These are phyloP conservation scores for Gallinago undulata DNA, from an alignment of 2,113 vertebrate species.

Conservation along the genomic window DNA sequence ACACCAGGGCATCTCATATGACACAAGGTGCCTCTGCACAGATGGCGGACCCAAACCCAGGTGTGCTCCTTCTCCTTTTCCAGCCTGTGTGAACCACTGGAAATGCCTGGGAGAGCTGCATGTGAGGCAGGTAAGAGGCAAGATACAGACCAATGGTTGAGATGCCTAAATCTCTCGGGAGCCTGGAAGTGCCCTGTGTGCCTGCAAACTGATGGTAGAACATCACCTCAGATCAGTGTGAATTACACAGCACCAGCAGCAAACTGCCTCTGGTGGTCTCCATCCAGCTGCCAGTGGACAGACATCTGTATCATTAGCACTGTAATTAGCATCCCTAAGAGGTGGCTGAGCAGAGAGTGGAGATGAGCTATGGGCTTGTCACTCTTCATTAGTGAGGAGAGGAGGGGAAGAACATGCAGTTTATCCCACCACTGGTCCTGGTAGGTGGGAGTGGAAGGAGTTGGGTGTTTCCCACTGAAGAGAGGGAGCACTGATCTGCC, in stretches of 20 bases:
- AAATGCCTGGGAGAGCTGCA: neutral
- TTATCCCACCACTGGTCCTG: neutral
- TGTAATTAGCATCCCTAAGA: neutral
- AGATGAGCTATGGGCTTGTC: neutral
- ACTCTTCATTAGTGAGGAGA: neutral
- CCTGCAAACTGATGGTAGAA: neutral
- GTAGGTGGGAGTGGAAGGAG: neutral
- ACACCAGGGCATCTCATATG: neutral
- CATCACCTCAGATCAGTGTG: neutral
- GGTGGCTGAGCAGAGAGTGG: neutral
- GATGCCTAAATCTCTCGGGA: neutral
- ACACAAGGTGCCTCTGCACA: neutral
- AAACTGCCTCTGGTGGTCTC: neutral
- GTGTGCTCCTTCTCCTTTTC: neutral
- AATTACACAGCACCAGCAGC: neutral
- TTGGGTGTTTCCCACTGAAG: neutral
- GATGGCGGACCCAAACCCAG: neutral
- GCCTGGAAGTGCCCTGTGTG: neutral
- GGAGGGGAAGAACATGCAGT: neutral
- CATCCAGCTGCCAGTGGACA: neutral
- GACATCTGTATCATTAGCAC: fast-evolving
- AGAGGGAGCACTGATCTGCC: neutral
- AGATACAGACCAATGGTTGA: neutral
- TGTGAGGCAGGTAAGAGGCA: neutral
- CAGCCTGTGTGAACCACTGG: neutral